These are phyloP conservation scores for Arnoldichthys spilopterus DNA, from an alignment of 2,797 vertebrate genomes.

Conservation along the genomic window DNA sequence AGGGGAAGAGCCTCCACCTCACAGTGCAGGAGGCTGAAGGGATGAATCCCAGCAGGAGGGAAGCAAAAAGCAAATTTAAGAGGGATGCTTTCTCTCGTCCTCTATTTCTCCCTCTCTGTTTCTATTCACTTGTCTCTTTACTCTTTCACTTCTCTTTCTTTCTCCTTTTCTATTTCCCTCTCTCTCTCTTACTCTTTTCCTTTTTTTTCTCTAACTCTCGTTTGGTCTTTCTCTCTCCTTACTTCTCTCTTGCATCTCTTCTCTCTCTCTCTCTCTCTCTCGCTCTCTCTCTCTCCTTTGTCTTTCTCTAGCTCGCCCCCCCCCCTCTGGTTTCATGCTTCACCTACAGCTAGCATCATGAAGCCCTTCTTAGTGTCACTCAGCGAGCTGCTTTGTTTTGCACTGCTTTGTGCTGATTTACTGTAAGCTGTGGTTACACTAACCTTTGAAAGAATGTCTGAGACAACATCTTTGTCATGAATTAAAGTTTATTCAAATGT, in stretches of 20 bases:
- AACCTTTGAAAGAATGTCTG: not conserved
- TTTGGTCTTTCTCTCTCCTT: not conserved
- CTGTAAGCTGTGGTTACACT: not conserved
- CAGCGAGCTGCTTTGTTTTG: not conserved
- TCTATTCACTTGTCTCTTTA: not conserved
- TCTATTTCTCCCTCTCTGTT: not conserved
- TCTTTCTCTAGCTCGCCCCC: not conserved
- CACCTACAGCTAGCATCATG: not conserved
- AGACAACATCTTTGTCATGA: not conserved
- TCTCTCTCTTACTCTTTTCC: not conserved
- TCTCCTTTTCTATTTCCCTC: not conserved
- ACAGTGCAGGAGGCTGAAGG: too few species aligned
- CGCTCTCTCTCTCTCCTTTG: not conserved
- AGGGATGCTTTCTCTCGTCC: not conserved
- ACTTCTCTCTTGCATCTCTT: not conserved
- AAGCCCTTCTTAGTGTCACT: conserved; percentile 20
- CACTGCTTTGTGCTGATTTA: not conserved
- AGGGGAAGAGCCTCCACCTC: too few species aligned
- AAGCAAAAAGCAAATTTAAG: too few species aligned
- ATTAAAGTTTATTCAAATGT: not conserved
- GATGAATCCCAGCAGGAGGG: too few species aligned
- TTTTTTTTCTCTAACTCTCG: not conserved
- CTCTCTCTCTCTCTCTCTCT: not conserved
- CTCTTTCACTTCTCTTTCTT: too few species aligned
- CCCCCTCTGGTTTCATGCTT: not conserved